Conservation (phyloP, 2,888 invertebrate species). For the Tenthredo livida region DNA sequence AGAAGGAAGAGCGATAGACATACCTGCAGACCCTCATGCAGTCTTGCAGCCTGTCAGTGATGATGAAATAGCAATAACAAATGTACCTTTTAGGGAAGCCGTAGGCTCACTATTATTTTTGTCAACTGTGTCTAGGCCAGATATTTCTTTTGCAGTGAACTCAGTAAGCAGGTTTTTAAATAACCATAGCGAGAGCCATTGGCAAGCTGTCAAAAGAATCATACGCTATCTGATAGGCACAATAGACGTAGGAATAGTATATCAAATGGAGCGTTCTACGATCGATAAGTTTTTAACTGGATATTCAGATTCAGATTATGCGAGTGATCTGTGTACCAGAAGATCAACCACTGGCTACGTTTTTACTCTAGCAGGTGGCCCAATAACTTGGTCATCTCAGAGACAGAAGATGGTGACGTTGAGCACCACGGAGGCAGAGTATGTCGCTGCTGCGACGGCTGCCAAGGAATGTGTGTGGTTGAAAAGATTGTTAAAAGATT, state of each 20-base stretch:
- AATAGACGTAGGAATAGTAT: not conserved
- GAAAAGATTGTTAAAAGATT: not conserved
- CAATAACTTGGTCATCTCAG: no score
- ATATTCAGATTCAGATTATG: conserved; percentile 59
- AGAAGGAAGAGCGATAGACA: not conserved
- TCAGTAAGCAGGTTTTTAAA: not conserved
- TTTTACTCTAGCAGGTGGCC: conserved; percentile 53
- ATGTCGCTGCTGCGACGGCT: not conserved
- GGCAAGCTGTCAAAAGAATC: not conserved
- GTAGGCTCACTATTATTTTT: conserved; percentile 28
- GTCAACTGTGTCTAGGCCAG: not conserved
- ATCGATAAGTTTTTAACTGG: conserved; percentile 36
- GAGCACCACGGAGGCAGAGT: conserved; percentile 37
- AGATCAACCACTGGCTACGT: conserved; percentile 57
- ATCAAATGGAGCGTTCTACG: not conserved
- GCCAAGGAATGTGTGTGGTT: not conserved
- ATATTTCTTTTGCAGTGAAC: conserved; percentile 9
- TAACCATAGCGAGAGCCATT: conserved; percentile 15
- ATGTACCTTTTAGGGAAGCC: conserved; percentile 19
- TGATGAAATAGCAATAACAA: not conserved
- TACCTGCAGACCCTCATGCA: conserved; percentile 48
- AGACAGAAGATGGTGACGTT: conserved; percentile 58
- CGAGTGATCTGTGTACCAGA: conserved; percentile 57
- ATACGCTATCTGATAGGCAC: not conserved
- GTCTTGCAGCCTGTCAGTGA: conserved; percentile 16